Percentiles rank a stretch among this genome's conserved stretches.
These are phyloP conservation scores for Tyrophagus putrescentiae DNA, from an alignment of 1,140 invertebrate genomes.

Conservation along the genomic window DNA sequence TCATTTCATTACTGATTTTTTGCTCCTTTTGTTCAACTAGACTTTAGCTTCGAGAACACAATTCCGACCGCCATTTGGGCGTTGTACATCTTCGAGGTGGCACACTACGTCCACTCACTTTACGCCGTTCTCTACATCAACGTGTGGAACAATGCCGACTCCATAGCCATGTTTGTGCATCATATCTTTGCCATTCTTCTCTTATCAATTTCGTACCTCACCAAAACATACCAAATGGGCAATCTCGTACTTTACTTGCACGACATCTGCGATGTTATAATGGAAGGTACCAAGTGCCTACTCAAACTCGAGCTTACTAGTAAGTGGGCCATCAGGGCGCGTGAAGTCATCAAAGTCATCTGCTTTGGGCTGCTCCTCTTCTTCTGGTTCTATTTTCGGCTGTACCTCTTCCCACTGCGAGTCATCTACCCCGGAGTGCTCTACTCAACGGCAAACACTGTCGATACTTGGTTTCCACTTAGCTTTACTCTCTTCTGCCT, in stretches of 20 bases:
- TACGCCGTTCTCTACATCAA: conserved; percentile 37
- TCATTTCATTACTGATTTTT: too few species aligned
- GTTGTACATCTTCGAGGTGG: conserved; percentile 33
- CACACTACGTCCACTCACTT: conserved; percentile 37
- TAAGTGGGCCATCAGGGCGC: conserved; percentile 26
- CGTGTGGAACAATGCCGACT: conserved; percentile 32
- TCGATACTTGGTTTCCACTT: conserved; percentile 28
- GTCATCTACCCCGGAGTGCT: conserved; percentile 31
- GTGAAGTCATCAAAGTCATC: conserved; percentile 30
- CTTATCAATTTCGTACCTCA: conserved; percentile 31
- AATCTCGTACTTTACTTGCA: conserved; percentile 34
- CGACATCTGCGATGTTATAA: conserved; percentile 34
- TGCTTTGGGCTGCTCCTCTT: conserved; percentile 33
- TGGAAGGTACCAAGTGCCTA: conserved; percentile 36
- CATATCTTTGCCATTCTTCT: conserved; percentile 35
- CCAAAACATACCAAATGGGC: conserved; percentile 27
- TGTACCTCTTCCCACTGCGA: conserved; percentile 36
- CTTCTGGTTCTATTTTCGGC: conserved; percentile 29
- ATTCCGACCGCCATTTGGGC: conserved; percentile 31
- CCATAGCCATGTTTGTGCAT: conserved; percentile 34
- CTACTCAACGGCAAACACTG: conserved; percentile 26
- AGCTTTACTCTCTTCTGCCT: conserved; percentile 32
- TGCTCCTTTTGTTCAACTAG: neutral
- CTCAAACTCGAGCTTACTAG: conserved; percentile 34
- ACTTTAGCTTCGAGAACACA: conserved; percentile 14